Percentiles rank a stretch among this genome's conserved stretches.
Evolutionary conservation across 2,888 invertebrate genomes (phyloP).

Genomic region (Dasypolia templi): DNA sequence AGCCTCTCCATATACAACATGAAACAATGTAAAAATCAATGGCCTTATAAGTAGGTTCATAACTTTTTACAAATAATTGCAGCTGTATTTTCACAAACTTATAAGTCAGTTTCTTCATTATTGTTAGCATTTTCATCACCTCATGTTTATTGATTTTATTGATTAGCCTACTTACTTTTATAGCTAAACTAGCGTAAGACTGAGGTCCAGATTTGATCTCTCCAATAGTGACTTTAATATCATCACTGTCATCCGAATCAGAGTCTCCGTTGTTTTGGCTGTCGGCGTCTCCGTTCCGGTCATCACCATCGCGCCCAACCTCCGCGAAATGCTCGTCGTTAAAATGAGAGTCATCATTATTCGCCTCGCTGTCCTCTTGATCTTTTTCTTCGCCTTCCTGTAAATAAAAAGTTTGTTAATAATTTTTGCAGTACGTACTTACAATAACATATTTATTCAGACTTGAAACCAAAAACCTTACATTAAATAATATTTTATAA

Average conservation of each 20-base stretch:
- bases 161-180: conserved; percentile 88
- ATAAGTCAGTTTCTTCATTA: background rate
- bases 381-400: conserved; percentile 87
- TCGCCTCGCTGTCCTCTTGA: conserved; percentile 85
- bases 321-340: conserved; percentile 89
- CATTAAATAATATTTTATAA: background rate
- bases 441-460: background rate
- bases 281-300: conserved; percentile 85
- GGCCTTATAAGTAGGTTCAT: background rate
- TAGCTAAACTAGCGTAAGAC: conserved; percentile 93
- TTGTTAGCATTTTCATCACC: background rate
- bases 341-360: conserved; percentile 88
- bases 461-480: background rate
- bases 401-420: conserved; percentile 24
- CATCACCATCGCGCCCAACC: conserved; percentile 81
- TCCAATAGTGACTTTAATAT: conserved; percentile 98
- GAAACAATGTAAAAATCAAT: background rate
- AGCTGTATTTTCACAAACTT: background rate
- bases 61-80: background rate
- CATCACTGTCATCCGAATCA: conserved; percentile 94
- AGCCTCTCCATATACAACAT: background rate
- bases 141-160: background rate
- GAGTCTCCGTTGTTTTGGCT: conserved; percentile 91
- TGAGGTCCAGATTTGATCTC: conserved; percentile 95
- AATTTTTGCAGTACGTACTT: background rate